phyloP scores from a whole-genome alignment of 2,888 invertebrate species.

The Frankliniella intonsa region DNA sequence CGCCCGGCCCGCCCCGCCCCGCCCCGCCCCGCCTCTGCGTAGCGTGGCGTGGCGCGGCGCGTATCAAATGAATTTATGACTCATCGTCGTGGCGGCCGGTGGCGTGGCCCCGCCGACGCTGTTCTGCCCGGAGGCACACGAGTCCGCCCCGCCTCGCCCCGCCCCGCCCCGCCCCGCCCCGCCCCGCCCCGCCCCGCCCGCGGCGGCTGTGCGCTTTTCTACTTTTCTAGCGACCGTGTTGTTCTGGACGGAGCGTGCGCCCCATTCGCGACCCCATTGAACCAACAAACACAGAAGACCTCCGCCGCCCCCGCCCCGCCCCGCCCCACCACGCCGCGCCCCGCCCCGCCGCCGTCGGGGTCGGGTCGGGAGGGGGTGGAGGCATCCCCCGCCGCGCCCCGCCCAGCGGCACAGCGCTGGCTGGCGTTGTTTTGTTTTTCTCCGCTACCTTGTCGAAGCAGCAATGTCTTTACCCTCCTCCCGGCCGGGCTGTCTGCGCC shows the following conservation, averaged over 20 bases:
- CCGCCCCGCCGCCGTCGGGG: too few relatives aligned
- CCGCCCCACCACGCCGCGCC: too few relatives aligned
- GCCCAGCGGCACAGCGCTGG: background rate
- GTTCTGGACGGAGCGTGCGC: too few relatives aligned
- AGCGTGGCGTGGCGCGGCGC: background rate
- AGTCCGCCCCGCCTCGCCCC: background rate
- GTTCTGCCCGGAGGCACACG: background rate
- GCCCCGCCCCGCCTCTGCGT: background rate
- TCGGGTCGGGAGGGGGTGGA: too few relatives aligned
- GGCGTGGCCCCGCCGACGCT: background rate
- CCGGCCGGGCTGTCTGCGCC: background rate
- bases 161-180: background rate
- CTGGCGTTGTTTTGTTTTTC: background rate
- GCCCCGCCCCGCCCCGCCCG: too few relatives aligned
- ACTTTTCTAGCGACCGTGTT: too few relatives aligned
- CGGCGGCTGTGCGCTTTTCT: too few relatives aligned
- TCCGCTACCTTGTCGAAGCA: background rate
- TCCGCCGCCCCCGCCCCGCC: too few relatives aligned
- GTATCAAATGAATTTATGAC: constrained; percentile 17
- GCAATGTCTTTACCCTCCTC: background rate
- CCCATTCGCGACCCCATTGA: too few relatives aligned
- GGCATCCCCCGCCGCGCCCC: too few relatives aligned
- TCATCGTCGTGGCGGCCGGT: background rate
- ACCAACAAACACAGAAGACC: too few relatives aligned
- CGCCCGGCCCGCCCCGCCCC: background rate